These are phyloP conservation scores for Onychomys arenicola DNA, from an alignment of 2,797 vertebrate genomes.

Conservation along the genomic window DNA sequence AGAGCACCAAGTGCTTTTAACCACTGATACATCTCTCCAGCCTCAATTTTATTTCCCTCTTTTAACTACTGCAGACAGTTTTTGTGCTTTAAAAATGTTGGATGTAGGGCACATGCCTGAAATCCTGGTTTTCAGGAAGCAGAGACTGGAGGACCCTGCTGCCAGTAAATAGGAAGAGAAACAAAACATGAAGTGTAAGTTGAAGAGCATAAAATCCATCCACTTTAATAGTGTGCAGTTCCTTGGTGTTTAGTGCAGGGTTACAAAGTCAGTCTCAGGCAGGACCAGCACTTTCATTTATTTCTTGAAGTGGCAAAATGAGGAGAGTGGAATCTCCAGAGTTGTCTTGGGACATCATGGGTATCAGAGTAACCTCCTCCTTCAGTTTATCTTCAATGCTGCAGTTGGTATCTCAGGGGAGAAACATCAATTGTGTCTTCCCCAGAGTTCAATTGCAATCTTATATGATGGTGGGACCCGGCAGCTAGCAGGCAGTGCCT, in stretches of 20 bases:
- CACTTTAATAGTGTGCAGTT: background rate
- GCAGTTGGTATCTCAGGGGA: slow-evolving; percentile 51
- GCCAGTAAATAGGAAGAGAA: background rate
- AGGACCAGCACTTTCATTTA: background rate
- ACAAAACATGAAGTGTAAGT: background rate
- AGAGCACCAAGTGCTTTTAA: background rate
- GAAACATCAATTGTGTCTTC: slow-evolving; percentile 60
- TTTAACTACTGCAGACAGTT: background rate
- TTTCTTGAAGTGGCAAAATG: slow-evolving; percentile 45
- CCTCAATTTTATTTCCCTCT: background rate
- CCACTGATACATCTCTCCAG: background rate
- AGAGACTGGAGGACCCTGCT: background rate
- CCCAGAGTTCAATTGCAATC: background rate
- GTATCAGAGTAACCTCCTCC: slow-evolving; percentile 56
- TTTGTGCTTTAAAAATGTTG: slow-evolving; percentile 5
- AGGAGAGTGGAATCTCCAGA: background rate
- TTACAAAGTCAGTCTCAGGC: background rate
- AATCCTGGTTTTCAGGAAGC: background rate
- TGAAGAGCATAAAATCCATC: background rate
- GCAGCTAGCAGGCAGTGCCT: background rate
- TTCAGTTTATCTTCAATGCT: slow-evolving; percentile 51
- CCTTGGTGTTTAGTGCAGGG: background rate
- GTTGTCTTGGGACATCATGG: background rate
- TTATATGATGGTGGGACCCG: background rate
- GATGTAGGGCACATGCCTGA: background rate